These are phyloP conservation scores for Zosterops borbonicus DNA, from an alignment of 2,113 vertebrate species.

Conservation along the genomic window DNA sequence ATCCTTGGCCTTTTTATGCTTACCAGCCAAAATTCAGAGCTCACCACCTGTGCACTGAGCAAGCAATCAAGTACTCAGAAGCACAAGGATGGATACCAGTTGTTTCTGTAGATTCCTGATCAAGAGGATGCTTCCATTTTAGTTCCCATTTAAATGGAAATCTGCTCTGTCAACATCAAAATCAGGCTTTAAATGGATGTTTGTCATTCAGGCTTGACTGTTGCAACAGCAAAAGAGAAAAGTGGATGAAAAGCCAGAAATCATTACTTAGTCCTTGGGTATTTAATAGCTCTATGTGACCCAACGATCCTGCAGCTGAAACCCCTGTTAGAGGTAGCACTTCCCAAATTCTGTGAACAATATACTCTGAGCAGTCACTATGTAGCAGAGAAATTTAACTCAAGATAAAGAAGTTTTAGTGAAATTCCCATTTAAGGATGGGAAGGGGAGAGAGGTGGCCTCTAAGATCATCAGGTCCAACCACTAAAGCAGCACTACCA, in stretches of 20 bases:
- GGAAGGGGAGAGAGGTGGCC: not conserved
- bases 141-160: not conserved
- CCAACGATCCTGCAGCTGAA: not conserved
- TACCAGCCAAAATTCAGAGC: not conserved
- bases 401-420: not conserved
- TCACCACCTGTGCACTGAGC: not conserved
- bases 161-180: not conserved
- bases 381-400: not conserved
- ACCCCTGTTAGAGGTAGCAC: not conserved
- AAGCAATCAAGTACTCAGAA: not conserved
- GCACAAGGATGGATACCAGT: not conserved
- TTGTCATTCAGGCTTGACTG: not conserved
- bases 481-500: rapidly evolving
- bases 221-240: not conserved
- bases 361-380: not conserved
- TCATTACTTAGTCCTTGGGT: not conserved
- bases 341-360: not conserved
- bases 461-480: not conserved
- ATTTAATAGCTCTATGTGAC: not conserved
- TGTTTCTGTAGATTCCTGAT: not conserved
- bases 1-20: not conserved
- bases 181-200: not conserved
- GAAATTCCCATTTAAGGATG: not conserved
- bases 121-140: not conserved
- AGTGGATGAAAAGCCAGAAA: not conserved